Evolutionary conservation across 2,113 vertebrate species (phyloP).

Genomic region (Clupea harengus): DNA sequence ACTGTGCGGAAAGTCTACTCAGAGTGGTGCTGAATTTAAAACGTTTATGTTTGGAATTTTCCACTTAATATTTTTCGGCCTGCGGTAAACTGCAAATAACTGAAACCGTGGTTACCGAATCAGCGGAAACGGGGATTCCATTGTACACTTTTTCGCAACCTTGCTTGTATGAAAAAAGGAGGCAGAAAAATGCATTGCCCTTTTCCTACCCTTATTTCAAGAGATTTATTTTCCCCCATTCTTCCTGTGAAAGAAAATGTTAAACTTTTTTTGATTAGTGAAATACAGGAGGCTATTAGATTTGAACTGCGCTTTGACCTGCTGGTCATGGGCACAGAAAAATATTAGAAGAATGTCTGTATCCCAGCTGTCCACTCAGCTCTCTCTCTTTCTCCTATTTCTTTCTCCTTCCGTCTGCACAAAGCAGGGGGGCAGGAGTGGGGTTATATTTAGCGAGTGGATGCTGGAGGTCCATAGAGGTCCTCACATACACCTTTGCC

Average conservation of each 20-base stretch:
- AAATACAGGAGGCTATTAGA: not conserved
- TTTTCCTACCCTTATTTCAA: not conserved
- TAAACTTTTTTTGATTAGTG: not conserved
- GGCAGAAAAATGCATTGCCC: not conserved
- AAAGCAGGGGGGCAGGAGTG: conserved; percentile 3
- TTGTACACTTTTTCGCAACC: not conserved
- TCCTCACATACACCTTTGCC: not conserved
- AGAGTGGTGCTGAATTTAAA: too few relatives aligned
- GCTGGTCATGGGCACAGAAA: not conserved
- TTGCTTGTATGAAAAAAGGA: not conserved
- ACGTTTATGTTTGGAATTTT: too few relatives aligned
- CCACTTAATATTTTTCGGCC: too few relatives aligned
- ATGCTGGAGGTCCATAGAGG: not conserved
- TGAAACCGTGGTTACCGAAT: too few relatives aligned
- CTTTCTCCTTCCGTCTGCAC: not conserved
- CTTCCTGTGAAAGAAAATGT: not conserved
- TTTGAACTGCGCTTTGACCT: not conserved
- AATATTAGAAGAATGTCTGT: not conserved
- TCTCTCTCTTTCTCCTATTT: conserved; percentile 13
- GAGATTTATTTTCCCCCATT: not conserved
- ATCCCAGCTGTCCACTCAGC: not conserved
- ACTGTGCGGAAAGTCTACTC: too few relatives aligned
- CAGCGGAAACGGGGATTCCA: too few relatives aligned
- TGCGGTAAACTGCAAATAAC: too few relatives aligned
- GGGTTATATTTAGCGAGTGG: not conserved